Evolutionary conservation across 2,797 vertebrate species (phyloP).

Genomic region (Tamandua tetradactyla): DNA sequence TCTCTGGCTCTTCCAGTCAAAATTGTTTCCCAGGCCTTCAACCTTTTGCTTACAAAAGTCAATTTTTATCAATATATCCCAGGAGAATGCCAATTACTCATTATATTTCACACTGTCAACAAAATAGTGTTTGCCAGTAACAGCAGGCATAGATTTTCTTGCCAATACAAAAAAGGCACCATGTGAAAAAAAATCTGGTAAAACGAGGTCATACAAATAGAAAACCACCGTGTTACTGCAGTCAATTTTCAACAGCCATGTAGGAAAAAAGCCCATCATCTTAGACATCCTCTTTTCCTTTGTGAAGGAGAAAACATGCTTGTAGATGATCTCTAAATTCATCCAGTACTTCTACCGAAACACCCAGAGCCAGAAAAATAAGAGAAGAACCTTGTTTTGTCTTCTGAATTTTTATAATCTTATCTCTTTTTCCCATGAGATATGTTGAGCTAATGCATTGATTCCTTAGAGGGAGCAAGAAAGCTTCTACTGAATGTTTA

Average conservation of each 20-base stretch:
- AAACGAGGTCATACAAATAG: background rate
- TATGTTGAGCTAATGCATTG: background rate
- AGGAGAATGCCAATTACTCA: background rate
- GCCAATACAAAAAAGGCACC: background rate
- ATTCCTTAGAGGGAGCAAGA: background rate
- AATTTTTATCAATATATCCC: background rate
- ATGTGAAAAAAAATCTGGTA: background rate
- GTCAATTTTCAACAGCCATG: background rate
- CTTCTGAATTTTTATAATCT: background rate
- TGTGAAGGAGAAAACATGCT: background rate
- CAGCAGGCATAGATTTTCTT: background rate
- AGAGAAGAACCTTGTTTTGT: background rate
- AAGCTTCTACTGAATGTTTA: background rate
- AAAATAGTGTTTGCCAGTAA: background rate
- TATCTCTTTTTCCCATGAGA: background rate
- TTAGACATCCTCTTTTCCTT: background rate
- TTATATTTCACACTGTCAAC: background rate
- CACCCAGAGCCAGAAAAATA: background rate
- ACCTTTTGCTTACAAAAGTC: slow-evolving; percentile 42
- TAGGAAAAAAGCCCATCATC: background rate
- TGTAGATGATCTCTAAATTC: background rate
- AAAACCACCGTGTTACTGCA: background rate
- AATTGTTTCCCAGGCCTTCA: slow-evolving; percentile 50
- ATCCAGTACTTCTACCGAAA: background rate
- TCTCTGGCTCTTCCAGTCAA: background rate